phyloP scores from a whole-genome alignment of 1,140 invertebrate species.

The Agrilus planipennis region DNA sequence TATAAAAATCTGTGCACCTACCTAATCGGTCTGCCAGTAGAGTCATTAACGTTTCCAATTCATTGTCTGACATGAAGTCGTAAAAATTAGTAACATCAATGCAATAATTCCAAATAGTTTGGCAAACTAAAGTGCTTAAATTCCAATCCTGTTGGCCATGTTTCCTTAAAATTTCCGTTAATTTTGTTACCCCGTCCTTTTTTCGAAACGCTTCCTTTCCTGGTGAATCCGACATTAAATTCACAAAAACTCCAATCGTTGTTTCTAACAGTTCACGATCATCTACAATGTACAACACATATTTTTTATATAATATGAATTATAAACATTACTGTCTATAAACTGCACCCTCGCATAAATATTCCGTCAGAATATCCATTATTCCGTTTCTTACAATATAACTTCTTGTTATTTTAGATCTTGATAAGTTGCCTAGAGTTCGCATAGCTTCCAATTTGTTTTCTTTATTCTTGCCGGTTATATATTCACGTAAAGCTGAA shows the following conservation, averaged over 20 bases:
- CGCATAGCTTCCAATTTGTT: slow-evolving; percentile 48
- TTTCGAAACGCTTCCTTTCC: slow-evolving; percentile 40
- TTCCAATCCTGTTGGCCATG: slow-evolving; percentile 48
- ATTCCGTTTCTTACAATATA: slow-evolving; percentile 40
- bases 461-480: slow-evolving; percentile 37
- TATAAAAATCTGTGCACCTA: slow-evolving; percentile 20
- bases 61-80: slow-evolving; percentile 37
- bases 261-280: slow-evolving; percentile 46
- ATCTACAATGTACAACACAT: slow-evolving; percentile 31
- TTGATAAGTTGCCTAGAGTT: slow-evolving; percentile 54
- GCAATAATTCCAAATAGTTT: slow-evolving; percentile 60
- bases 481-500: slow-evolving; percentile 27
- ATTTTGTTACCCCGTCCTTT: slow-evolving; percentile 33
- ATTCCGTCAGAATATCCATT: slow-evolving; percentile 21
- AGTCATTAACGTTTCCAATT: slow-evolving; percentile 41
- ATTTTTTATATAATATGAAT: background rate
- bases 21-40: slow-evolving; percentile 45
- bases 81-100: slow-evolving; percentile 41
- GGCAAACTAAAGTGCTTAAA: slow-evolving; percentile 47
- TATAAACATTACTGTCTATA: background rate
- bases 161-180: slow-evolving; percentile 42
- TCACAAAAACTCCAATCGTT: slow-evolving; percentile 54
- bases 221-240: slow-evolving; percentile 52
- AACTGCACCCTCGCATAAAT: slow-evolving; percentile 22
- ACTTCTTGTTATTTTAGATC: slow-evolving; percentile 45